phyloP scores from a whole-genome alignment of 2,113 vertebrate genomes.

The Pygathrix nemaeus region DNA sequence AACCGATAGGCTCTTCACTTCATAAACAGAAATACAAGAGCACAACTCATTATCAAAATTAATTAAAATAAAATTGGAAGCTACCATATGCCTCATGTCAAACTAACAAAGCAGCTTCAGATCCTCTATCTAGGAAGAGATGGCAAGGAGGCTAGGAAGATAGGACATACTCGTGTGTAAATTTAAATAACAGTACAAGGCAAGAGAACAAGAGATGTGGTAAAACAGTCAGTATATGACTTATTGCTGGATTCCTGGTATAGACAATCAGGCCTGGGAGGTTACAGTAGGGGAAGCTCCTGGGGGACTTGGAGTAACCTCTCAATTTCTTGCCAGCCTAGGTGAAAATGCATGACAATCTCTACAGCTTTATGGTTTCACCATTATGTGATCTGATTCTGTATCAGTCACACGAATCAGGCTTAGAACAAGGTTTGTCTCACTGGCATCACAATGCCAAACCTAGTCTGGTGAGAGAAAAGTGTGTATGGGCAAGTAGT shows the following conservation, averaged over 20 bases:
- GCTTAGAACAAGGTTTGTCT: background rate
- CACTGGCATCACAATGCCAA: background rate
- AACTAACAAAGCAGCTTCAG: background rate
- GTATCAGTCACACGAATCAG: background rate
- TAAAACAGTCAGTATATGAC: background rate
- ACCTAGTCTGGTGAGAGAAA: background rate
- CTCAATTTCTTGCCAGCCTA: background rate
- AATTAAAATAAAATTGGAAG: slow-evolving; percentile 16
- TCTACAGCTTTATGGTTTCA: background rate
- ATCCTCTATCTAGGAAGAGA: background rate
- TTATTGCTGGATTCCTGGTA: background rate
- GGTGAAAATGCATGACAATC: background rate
- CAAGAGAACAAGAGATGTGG: background rate
- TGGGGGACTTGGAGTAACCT: background rate
- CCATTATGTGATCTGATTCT: background rate
- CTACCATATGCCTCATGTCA: background rate
- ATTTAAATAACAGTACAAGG: background rate
- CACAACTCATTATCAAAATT: background rate
- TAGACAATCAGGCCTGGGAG: background rate
- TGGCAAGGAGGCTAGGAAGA: background rate
- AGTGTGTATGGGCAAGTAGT: background rate
- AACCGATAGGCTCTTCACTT: background rate
- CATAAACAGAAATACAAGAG: background rate
- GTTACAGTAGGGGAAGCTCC: background rate
- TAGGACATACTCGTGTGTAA: background rate